Percentiles rank a stretch among this genome's conserved stretches.
Conservation (phyloP, 2,888 invertebrate species). For the Acleris literana region DNA sequence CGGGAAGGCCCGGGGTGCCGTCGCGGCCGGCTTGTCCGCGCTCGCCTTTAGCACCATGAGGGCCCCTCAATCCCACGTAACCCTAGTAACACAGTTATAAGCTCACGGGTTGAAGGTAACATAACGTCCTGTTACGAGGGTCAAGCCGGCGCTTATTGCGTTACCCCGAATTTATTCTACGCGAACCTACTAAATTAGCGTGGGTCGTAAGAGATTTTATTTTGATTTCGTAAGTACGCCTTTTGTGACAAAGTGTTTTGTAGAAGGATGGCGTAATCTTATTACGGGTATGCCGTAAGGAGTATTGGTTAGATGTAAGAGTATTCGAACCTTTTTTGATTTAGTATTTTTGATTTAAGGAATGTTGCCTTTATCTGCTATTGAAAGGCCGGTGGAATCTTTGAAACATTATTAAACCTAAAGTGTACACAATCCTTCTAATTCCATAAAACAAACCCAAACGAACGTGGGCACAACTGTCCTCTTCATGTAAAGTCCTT, state of each 20-base stretch:
- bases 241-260: conserved; percentile 33
- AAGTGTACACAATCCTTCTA: too few relatives aligned
- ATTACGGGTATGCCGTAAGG: conserved; percentile 6
- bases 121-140: conserved; percentile 73
- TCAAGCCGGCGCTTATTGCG: conserved; percentile 73
- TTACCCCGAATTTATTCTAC: conserved; percentile 71
- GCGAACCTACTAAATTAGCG: conserved; percentile 62
- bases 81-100: conserved; percentile 76
- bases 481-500: conserved; percentile 7
- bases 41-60: conserved; percentile 87
- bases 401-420: too few relatives aligned
- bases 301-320: neutral
- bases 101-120: conserved; percentile 67
- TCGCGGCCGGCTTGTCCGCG: conserved; percentile 86
- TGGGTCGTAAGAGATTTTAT: conserved; percentile 55
- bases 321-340: conserved; percentile 4
- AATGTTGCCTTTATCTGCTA: too few relatives aligned
- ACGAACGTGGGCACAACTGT: neutral
- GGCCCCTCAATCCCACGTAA: conserved; percentile 80
- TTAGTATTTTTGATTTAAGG: neutral
- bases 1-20: conserved; percentile 85
- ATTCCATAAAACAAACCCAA: neutral
- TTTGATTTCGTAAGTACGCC: conserved; percentile 56
- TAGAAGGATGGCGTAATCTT: conserved; percentile 19
- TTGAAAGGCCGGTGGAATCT: too few relatives aligned